Evolutionary conservation across 2,113 vertebrate genomes (phyloP), one percentile per base, ranked within the genome.

Genomic region (Phyllopteryx taeniolatus): DNA sequence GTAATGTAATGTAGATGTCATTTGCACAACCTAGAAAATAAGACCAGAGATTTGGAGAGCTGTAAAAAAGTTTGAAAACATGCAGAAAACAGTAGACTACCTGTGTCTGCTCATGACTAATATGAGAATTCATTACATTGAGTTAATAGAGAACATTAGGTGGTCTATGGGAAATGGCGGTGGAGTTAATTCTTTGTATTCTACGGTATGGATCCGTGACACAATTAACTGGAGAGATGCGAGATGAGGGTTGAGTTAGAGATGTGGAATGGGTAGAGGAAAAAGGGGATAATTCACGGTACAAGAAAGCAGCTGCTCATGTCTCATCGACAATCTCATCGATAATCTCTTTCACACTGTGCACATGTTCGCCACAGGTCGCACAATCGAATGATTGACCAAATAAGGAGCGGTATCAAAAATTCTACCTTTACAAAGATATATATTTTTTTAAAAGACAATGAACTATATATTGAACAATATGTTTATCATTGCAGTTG

Each of bases 131-230:
- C 87, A 89, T 90, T 90, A 86, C 77, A 70, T 31, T 75, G 80
- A 72, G 82, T 85, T 90, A 87, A 87, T 84, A 74, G 87, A 86
- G 82, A 63, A 76, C 86, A 88, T 91, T 86, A 90, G 85, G 75
- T 63, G 51, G 79, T 78, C 83, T 73, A 72, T 79, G 83, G 82
- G 80, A 74, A 80, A 57, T 67, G 54, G 79, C 11, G 43, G 3
- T 72, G 66, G 35, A 87, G 86, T 86, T 80, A 81, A 87, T 89
- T 88, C 82, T 79, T 88, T 85, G 83, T 72, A 72, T 74, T 77
- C 78, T 59, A 84, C 87, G 85, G 82, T 86, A 82, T 87, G 73
- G 86, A 87, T 86, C 85, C 82, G 87, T 74, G 85, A 87, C 81
- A 85, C 89, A 87, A 90, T 87, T 87, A 90, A 86, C 83, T 87